A percentile compares a stretch with the other conserved stretches of the same genome.
Evolutionary conservation across 1,140 invertebrate genomes (phyloP).

Genomic region (Proales similis): DNA sequence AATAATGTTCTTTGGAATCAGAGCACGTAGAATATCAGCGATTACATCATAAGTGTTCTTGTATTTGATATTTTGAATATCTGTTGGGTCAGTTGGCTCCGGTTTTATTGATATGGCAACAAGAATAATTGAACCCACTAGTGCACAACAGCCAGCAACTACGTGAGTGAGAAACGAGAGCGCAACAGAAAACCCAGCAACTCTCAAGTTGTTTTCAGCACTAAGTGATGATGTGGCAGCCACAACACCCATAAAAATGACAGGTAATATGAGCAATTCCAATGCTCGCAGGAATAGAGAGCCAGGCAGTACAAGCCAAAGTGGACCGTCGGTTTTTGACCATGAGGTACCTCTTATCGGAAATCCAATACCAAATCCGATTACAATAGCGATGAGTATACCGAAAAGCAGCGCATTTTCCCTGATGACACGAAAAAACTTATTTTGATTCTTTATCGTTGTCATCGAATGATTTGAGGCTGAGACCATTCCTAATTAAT

Average conservation of each 20-base stretch:
- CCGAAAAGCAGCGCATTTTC: slow-evolving; percentile 9
- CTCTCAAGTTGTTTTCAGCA: slow-evolving; percentile 26
- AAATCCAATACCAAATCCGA: slow-evolving; percentile 24
- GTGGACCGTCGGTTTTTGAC: background rate
- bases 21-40: slow-evolving; percentile 18
- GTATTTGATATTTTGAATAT: slow-evolving; percentile 3
- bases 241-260: slow-evolving; percentile 35
- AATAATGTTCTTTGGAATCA: slow-evolving; percentile 36
- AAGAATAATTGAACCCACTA: slow-evolving; percentile 12
- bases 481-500: too few relatives aligned
- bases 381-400: slow-evolving; percentile 11
- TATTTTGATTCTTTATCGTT: too few relatives aligned
- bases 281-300: slow-evolving; percentile 26
- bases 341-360: background rate
- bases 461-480: too few relatives aligned
- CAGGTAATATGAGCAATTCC: slow-evolving; percentile 22
- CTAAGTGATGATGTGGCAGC: slow-evolving; percentile 28
- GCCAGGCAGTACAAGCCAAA: slow-evolving; percentile 26
- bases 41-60: slow-evolving; percentile 34
- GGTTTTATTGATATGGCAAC: slow-evolving; percentile 5
- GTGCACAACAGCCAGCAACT: background rate
- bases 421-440: too few relatives aligned
- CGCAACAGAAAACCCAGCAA: slow-evolving; percentile 21
- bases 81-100: too few relatives aligned
- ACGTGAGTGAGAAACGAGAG: slow-evolving; percentile 21